Evolutionary conservation across 1,140 invertebrate species (phyloP), one percentile per base, ranked within the genome.

Genomic region (Bicyclus anynana): DNA sequence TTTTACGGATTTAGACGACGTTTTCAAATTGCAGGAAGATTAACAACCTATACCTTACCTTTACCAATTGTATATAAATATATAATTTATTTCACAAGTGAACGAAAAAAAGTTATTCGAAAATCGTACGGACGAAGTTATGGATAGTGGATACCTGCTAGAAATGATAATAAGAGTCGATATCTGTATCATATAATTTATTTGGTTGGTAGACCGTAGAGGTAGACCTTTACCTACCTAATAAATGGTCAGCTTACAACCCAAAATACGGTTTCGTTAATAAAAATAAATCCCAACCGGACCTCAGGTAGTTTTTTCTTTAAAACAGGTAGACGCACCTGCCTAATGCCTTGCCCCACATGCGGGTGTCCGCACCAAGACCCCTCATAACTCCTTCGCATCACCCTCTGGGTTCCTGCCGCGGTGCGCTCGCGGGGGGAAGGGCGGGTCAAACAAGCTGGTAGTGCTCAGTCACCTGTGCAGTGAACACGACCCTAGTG

Each of bases 311-410:
- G 49, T 1, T 29, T 21, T 17, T 21, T 21, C 37, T 21, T 26
- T 50, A 18, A 21, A 21, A 33, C 49, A 51, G 49, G 49, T 51
- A 40, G 37, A 40, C 37, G 10, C 37, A 40, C 37, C 37, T 40
- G 37, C 16, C 37, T 2, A 40, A 40, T 16, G 17, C 37, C 37
- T 40, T 14, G 13, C 14, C 10, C 29, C 29, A 33, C 37, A 40
- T 17, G 37, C 16, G 6, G 17, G 13, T 12, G 13, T 16, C 37
- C 29, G n/a, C 29, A 33, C 1, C 29, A 33, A 40, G 37, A 40
- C 37, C 37, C 5, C 16, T 40, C 16, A 17, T 40, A 17, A 16
- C 6, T 40, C 16, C 16, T 40, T 40, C 16, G 6, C 2, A 40
- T 17, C 13, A 40, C 37, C 13, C 29, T 33, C 2, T 1, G 1